Evolutionary conservation across 2,888 invertebrate genomes (phyloP).

Genomic region (Priocnemis perturbator): DNA sequence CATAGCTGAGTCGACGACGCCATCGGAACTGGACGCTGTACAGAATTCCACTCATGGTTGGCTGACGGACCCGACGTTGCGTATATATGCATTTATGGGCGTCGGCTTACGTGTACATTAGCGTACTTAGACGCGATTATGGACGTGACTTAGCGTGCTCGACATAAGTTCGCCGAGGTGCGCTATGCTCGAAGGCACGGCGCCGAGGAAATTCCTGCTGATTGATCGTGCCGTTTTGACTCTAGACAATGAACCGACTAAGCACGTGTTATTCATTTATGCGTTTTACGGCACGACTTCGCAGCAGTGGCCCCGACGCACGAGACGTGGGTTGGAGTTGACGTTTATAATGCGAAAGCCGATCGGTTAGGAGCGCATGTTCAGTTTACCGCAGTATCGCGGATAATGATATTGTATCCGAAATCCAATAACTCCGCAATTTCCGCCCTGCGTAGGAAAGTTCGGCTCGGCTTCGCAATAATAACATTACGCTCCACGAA

Average conservation of each 20-base stretch:
- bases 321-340: neutral
- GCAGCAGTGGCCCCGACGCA: neutral
- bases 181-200: too few relatives aligned
- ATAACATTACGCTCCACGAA: too few relatives aligned
- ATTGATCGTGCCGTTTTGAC: too few relatives aligned
- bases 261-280: too few relatives aligned
- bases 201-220: too few relatives aligned
- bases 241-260: too few relatives aligned
- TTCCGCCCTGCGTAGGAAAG: slow-evolving; percentile 8
- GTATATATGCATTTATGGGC: neutral
- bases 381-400: slow-evolving; percentile 13
- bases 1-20: too few relatives aligned
- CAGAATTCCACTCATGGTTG: too few relatives aligned
- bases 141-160: slow-evolving; percentile 23
- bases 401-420: neutral
- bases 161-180: slow-evolving; percentile 6
- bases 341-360: neutral
- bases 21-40: too few relatives aligned
- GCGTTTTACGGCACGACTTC: too few relatives aligned
- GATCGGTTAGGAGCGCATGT: neutral
- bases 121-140: slow-evolving; percentile 39
- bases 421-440: slow-evolving; percentile 27
- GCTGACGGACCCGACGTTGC: neutral
- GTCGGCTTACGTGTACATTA: slow-evolving; percentile 17
- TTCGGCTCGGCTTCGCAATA: neutral